A percentile compares a stretch with the other conserved stretches of the same genome.
These are phyloP conservation scores for Cryptocephalus moraei DNA, from an alignment of 2,888 invertebrate genomes.

Conservation along the genomic window DNA sequence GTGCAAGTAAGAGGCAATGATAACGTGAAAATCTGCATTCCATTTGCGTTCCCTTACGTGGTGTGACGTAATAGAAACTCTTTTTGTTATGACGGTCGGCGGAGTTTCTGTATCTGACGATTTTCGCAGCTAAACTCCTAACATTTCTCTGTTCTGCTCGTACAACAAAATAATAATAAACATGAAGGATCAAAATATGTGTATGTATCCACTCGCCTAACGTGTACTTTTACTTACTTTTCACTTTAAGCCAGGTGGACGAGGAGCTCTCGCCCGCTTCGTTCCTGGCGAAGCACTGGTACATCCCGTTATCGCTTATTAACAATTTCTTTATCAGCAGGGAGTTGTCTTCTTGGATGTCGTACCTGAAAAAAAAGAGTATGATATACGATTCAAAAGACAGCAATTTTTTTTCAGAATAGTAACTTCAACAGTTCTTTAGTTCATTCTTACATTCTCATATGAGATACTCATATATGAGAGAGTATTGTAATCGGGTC, in stretches of 20 bases:
- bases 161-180: neutral
- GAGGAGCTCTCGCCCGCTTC: conserved; percentile 84
- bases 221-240: conserved; percentile 62
- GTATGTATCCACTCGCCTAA: neutral
- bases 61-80: conserved; percentile 32
- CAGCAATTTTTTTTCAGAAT: no score
- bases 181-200: neutral
- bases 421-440: no score
- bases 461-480: no score
- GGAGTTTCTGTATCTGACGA: conserved; percentile 32
- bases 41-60: conserved; percentile 29
- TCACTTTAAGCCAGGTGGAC: conserved; percentile 87
- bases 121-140: conserved; percentile 30
- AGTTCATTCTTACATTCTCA: no score
- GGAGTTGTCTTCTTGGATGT: conserved; percentile 73
- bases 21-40: no score
- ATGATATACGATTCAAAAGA: neutral
- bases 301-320: conserved; percentile 85
- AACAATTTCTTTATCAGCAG: conserved; percentile 68
- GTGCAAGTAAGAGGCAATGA: no score
- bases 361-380: conserved; percentile 44
- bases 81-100: conserved; percentile 36
- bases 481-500: no score
- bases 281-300: conserved; percentile 87
- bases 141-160: conserved; percentile 20